Evolutionary conservation across 2,113 vertebrate genomes (phyloP), one percentile per base, ranked within the genome.

Genomic region (Brachyhypopomus gauderio): DNA sequence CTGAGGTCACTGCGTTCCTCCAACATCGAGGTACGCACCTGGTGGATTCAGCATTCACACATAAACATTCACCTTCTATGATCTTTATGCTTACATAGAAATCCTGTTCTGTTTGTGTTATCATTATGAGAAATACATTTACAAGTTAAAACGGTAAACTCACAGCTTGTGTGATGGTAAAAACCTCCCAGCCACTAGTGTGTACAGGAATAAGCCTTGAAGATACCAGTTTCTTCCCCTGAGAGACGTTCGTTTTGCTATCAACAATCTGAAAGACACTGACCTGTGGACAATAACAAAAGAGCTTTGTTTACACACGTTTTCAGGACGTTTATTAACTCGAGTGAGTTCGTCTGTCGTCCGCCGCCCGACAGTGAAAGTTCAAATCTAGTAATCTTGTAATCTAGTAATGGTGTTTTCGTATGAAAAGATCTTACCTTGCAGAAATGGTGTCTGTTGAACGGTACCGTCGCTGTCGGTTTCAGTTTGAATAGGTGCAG

Each of bases 401-500:
- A 30, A 30, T 30, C 30, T 30, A 30, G 1, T 30, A 30, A 0
- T 52, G 41, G 45, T 7, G 36, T 36, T 58, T 59, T 75, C 8
- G 19, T 12, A 20, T 14, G 4, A 11, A 3, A 8, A 20, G 9
- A 3, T 19, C n/a, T 38, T 88, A 97, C 96, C 94, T 95, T 95
- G 85, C 95, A 96, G 86, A 96, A 94, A 84, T 96, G 95, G 12
- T 95, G 94, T 34, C 93, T 93, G 79, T 88, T 93, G 71, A 92
- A 90, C 0, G 85, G 23, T 0, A 85, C 63, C 0, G 90, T 79
- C 12, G 81, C 71, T 74, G 91, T 92, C 0, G 92, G 90, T 77
- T 92, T 88, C 69, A 96, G 90, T 79, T 95, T 96, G 88, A 97
- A 97, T 5, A 97, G 94, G 75, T 97, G 96, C 0, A 97, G 91